phyloP scores from a whole-genome alignment of 2,113 vertebrate genomes.

The Clinocottus analis region DNA sequence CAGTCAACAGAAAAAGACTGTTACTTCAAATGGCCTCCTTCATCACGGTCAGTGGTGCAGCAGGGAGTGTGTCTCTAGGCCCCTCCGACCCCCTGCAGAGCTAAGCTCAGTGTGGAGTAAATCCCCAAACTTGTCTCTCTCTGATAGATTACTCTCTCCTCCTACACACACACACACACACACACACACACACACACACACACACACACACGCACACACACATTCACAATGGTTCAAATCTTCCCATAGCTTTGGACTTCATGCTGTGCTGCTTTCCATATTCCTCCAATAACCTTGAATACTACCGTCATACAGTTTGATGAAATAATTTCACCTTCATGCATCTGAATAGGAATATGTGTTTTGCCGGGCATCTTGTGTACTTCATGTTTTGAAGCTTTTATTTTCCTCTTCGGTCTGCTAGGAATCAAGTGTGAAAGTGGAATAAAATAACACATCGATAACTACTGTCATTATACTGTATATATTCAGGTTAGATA shows the following conservation, averaged over 20 bases:
- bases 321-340: constrained; percentile 10
- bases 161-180: neutral
- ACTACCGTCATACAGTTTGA: constrained; percentile 11
- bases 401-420: neutral
- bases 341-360: neutral
- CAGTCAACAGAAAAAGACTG: constrained; percentile 29
- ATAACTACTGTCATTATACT: neutral
- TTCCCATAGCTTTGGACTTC: constrained; percentile 50
- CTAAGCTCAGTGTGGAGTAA: constrained; percentile 55
- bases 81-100: constrained; percentile 54
- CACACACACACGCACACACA: neutral
- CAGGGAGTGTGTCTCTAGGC: constrained; percentile 41
- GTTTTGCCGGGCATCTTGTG: neutral
- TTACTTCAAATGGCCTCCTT: constrained; percentile 55
- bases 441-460: neutral
- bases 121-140: constrained; percentile 65
- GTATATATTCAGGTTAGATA: neutral
- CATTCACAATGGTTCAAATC: neutral
- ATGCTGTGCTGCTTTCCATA: constrained; percentile 57
- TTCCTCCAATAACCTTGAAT: constrained; percentile 53
- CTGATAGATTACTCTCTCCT: constrained; percentile 53
- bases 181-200: too few species aligned
- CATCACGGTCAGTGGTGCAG: constrained; percentile 50
- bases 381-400: neutral
- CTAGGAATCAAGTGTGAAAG: neutral